phyloP scores from a whole-genome alignment of 23 tunicate genomes.

The Trididemnum miniatum region DNA sequence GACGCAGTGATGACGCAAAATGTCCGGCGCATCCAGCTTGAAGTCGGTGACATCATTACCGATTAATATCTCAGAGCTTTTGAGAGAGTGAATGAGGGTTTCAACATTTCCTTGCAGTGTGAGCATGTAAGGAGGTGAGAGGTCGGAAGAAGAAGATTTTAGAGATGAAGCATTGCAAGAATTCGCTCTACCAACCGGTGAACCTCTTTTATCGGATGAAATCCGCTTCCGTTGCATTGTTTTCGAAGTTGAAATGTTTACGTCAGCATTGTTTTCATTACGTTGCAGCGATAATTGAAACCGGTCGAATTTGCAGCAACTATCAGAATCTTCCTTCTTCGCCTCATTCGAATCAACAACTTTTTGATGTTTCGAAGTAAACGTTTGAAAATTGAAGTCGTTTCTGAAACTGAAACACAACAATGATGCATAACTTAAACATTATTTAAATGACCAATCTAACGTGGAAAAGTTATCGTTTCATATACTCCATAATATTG shows the following conservation, averaged over 20 bases:
- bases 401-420: no score
- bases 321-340: no score
- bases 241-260: no score
- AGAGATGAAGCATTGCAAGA: not conserved
- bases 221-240: not conserved
- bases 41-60: conserved; percentile 45
- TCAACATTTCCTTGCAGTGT: conserved; percentile 30
- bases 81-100: conserved; percentile 6
- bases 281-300: not conserved
- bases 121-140: conserved; percentile 12
- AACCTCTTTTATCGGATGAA: not conserved
- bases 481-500: no score
- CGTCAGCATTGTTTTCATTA: no score
- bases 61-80: conserved; percentile 17
- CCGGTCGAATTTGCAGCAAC: not conserved
- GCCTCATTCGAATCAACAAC: no score
- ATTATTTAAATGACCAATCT: no score
- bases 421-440: no score
- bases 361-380: no score
- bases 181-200: not conserved
- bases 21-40: conserved; percentile 37
- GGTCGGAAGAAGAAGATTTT: not conserved
- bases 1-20: conserved; percentile 72
- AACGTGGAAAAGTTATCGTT: no score
- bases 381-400: no score